phyloP scores from a whole-genome alignment of 1,140 invertebrate genomes.

The Vollenhovia emeryi region DNA sequence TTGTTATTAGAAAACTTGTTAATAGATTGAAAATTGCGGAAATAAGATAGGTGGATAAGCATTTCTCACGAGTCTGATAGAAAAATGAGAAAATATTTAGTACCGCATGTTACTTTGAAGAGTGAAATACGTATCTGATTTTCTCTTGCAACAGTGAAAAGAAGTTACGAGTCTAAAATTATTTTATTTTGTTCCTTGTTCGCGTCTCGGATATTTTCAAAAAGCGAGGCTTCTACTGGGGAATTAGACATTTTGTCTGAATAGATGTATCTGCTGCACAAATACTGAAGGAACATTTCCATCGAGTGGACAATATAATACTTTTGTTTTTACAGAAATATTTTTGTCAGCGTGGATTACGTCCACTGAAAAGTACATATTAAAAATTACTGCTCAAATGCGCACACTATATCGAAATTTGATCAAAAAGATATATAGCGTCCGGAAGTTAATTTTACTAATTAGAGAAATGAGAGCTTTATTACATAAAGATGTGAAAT shows the following conservation, averaged over 20 bases:
- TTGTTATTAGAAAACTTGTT: not conserved
- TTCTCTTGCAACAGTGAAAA: not conserved
- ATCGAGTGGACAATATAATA: not conserved
- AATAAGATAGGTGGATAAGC: not conserved
- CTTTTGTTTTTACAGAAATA: not conserved
- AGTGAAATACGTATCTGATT: slow-evolving; percentile 1
- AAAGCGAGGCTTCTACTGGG: too few relatives aligned
- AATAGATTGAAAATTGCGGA: not conserved
- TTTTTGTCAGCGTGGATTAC: not conserved
- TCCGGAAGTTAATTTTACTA: not conserved
- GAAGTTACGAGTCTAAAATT: not conserved
- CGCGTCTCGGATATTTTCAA: not conserved
- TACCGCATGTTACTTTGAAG: not conserved
- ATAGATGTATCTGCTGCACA: not conserved
- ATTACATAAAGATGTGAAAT: too few relatives aligned
- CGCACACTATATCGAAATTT: not conserved
- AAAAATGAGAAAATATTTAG: not conserved
- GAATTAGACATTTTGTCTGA: not conserved
- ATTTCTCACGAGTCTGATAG: not conserved
- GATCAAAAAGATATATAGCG: not conserved
- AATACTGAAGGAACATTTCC: not conserved
- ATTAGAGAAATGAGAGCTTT: not conserved
- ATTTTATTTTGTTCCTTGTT: not conserved
- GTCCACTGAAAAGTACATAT: not conserved
- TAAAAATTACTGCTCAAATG: not conserved